Evolutionary conservation across 1,140 invertebrate species (phyloP).

Genomic region (Hyles euphorbiae): DNA sequence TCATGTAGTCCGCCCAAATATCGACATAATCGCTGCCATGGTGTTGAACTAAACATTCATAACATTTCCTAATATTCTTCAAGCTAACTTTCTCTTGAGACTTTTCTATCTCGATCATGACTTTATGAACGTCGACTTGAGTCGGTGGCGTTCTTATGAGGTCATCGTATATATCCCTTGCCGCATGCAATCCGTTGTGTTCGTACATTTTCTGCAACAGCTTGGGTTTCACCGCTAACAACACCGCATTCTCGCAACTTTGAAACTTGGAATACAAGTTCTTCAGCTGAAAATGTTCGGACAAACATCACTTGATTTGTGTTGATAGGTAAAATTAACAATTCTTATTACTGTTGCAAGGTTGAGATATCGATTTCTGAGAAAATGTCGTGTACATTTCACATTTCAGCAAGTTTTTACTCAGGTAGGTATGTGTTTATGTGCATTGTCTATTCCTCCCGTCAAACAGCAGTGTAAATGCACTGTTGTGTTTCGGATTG

Average conservation of each 20-base stretch:
- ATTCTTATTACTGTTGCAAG: not conserved
- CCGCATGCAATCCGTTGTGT: constrained; percentile 52
- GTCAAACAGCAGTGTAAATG: too few relatives aligned
- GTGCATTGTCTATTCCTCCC: too few relatives aligned
- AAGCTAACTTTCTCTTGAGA: constrained; percentile 43
- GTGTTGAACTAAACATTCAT: constrained; percentile 53
- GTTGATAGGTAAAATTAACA: not conserved
- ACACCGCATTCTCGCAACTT: constrained; percentile 49
- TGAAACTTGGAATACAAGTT: constrained; percentile 53
- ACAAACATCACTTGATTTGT: not conserved
- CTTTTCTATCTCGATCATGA: constrained; percentile 61
- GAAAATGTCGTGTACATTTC: too few relatives aligned
- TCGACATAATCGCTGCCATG: constrained; percentile 50
- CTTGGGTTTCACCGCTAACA: constrained; percentile 59
- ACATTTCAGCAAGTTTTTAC: too few relatives aligned
- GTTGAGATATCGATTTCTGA: too few relatives aligned
- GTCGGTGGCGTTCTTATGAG: constrained; percentile 58
- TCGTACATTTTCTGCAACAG: constrained; percentile 60
- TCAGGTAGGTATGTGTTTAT: too few relatives aligned
- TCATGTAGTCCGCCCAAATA: constrained; percentile 60
- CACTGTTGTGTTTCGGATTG: too few relatives aligned
- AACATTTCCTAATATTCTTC: constrained; percentile 58
- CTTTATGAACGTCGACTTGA: constrained; percentile 51
- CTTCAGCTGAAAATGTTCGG: constrained; percentile 46
- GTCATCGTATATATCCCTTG: constrained; percentile 59